These are phyloP conservation scores for Poeciliopsis turneri DNA, from an alignment of 2,797 vertebrate species.

Conservation along the genomic window DNA sequence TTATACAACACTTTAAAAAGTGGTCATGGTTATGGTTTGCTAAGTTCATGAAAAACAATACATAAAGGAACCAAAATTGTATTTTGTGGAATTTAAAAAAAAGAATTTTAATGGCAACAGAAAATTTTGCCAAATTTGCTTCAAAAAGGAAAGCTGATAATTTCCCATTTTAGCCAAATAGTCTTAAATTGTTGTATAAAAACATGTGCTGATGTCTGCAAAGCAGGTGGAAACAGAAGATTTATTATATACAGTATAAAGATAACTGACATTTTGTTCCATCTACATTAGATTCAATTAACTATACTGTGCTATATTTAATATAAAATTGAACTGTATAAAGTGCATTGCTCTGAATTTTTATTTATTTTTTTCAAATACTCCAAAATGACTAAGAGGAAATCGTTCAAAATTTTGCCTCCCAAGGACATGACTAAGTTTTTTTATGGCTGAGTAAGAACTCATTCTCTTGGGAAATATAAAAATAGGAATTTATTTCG, in stretches of 20 bases:
- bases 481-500: not conserved
- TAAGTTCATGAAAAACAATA: not conserved
- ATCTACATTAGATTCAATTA: not conserved
- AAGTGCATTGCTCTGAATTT: not conserved
- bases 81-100: not conserved
- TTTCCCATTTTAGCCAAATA: not conserved
- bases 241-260: not conserved
- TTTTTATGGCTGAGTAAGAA: not conserved
- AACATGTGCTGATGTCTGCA: not conserved
- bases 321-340: not conserved
- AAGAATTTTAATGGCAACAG: not conserved
- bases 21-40: not conserved
- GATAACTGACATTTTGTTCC: not conserved
- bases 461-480: not conserved
- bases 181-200: not conserved
- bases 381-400: not conserved
- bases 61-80: not conserved
- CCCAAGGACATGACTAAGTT: not conserved
- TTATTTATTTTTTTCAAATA: not conserved
- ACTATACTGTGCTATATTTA: not conserved
- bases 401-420: not conserved
- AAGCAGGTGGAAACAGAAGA: not conserved
- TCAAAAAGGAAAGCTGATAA: not conserved
- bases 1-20: not conserved
- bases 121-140: not conserved